Evolutionary conservation across 2,888 invertebrate species (phyloP), one percentile per base, ranked within the genome.

Genomic region (Harpalus rufipes): DNA sequence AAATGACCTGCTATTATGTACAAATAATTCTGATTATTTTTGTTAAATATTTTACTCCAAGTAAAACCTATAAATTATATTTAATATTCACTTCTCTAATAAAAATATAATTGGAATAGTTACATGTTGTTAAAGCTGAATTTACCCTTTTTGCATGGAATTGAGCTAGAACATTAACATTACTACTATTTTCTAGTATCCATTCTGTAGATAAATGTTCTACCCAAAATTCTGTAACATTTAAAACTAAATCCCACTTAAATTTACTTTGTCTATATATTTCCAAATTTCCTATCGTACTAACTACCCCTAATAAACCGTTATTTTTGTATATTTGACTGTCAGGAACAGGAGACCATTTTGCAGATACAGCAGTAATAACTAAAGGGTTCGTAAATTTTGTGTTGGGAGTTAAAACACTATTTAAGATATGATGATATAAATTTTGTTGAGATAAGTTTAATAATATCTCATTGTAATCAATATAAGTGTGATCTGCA

Each of bases 1-100:
- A 87, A 86, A 87, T 90, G 89, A 2, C 89, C 90, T 59, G 89
- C 87, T 86, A 90, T 89, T 74, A 91, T 86, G 78, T 88, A 86
- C 78, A 88, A 87, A 86, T 86, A 87, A 56, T 86, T 87, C 81
- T 81, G 83, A 21, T 86, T 58, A n/a, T 88, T 84, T 59, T 84
- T 81, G 78, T 89, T 88, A 68, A 44, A 85, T 21, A 76, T 61
- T 76, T 90, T 89, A 80, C 89, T 88, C 91, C 91, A 91, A 68
- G 88, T 87, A 86, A 90, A 89, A 78, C 89, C 90, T 90, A 86
- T 81, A 89, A 87, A 85, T 59, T 39, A 58, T 25, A 12, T 41
- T 21, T 56, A 63, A 72, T 58, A 59, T 61, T 10, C 18, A 61
- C 16, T 59, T 83, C 14, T 83, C 16, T 25, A n/a, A 44, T 25